Conservation (phyloP, 1,140 invertebrate genomes). For the Gryllus bimaculatus region DNA sequence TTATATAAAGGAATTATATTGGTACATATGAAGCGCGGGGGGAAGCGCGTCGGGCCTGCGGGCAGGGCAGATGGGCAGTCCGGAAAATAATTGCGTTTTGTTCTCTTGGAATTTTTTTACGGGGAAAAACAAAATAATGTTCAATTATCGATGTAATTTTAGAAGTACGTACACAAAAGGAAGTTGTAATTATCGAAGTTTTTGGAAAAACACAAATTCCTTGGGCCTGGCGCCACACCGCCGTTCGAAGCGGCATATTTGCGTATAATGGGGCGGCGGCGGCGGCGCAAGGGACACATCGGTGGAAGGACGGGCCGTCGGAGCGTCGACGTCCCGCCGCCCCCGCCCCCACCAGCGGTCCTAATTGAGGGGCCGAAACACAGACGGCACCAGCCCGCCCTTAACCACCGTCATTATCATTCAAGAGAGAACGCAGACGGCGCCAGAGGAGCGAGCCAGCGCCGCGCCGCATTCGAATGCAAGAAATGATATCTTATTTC, state of each 20-base stretch:
- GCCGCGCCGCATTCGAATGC: not conserved
- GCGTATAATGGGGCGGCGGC: not conserved
- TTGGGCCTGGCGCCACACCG: not conserved
- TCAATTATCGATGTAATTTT: not conserved
- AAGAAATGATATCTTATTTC: not conserved
- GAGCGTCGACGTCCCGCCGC: not conserved
- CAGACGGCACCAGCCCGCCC: not conserved
- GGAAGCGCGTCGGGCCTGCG: not conserved
- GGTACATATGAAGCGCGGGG: not conserved
- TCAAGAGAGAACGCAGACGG: not conserved
- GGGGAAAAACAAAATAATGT: not conserved
- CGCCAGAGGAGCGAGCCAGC: no score
- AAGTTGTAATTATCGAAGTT: not conserved
- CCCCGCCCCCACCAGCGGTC: not conserved
- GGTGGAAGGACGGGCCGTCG: not conserved
- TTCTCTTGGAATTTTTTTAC: not conserved
- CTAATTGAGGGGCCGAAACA: not conserved
- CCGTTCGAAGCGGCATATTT: not conserved
- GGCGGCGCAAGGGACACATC: not conserved
- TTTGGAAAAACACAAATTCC: not conserved
- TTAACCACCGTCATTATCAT: not conserved
- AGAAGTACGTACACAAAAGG: not conserved
- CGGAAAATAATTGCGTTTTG: not conserved
- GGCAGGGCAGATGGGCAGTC: not conserved
- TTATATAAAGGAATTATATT: conserved; percentile 6